These are phyloP conservation scores for Danaus plexippus DNA, from an alignment of 1,140 invertebrate genomes.

Conservation along the genomic window DNA sequence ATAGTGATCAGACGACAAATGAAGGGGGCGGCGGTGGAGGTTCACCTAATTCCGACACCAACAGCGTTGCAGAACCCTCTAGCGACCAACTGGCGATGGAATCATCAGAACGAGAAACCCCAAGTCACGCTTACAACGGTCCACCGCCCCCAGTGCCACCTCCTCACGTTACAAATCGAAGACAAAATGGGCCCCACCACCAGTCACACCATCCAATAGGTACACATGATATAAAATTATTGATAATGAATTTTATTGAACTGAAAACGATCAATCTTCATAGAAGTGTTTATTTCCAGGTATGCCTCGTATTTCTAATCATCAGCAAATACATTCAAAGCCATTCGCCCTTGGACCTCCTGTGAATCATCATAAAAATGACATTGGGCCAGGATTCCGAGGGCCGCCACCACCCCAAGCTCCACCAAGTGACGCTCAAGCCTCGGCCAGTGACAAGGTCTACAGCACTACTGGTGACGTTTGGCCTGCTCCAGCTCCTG, in stretches of 20 bases:
- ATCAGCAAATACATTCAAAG: slow-evolving; percentile 66
- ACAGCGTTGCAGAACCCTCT: slow-evolving; percentile 51
- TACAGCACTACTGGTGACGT: slow-evolving; percentile 78
- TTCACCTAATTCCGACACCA: slow-evolving; percentile 39
- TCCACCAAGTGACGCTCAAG: slow-evolving; percentile 66
- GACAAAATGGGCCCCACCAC: slow-evolving; percentile 70
- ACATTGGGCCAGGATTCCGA: slow-evolving; percentile 72
- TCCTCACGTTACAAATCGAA: slow-evolving; percentile 42
- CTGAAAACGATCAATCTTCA: not conserved
- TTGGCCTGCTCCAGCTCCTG: slow-evolving; percentile 84
- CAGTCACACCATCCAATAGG: slow-evolving; percentile 70
- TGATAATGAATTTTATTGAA: not conserved
- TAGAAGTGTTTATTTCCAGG: slow-evolving; percentile 38
- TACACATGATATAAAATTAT: slow-evolving; percentile 10
- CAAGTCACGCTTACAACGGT: slow-evolving; percentile 69
- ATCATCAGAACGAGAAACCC: slow-evolving; percentile 74
- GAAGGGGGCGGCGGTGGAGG: slow-evolving; percentile 47
- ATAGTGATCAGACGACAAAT: slow-evolving; percentile 57
- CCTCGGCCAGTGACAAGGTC: slow-evolving; percentile 66
- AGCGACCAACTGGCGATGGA: slow-evolving; percentile 79
- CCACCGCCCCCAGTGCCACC: slow-evolving; percentile 64
- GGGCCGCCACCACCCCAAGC: slow-evolving; percentile 75
- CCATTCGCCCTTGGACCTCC: slow-evolving; percentile 63
- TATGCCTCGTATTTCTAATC: slow-evolving; percentile 64
- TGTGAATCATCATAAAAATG: slow-evolving; percentile 67